Percentiles rank a stretch among this genome's conserved stretches.
These are phyloP conservation scores for Clivina fossor DNA, from an alignment of 2,888 invertebrate genomes.

Conservation along the genomic window DNA sequence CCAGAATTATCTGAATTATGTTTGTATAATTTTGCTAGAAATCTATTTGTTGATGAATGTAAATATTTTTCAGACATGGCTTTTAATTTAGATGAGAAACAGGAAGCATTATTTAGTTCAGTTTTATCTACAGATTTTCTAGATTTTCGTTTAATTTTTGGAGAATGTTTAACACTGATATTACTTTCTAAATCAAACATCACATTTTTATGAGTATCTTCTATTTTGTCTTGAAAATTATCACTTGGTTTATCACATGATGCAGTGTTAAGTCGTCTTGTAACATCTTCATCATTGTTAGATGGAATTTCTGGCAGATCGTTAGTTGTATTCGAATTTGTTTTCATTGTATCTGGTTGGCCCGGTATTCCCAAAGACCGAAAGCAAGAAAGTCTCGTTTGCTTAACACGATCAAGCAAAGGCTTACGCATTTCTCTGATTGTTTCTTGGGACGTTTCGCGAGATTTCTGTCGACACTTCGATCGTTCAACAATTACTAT, in stretches of 20 bases:
- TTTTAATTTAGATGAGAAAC: slow-evolving; percentile 68
- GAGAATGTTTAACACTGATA: background rate
- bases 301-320: background rate
- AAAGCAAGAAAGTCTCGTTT: slow-evolving; percentile 70
- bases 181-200: slow-evolving; percentile 9
- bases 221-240: background rate
- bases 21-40: slow-evolving; percentile 68
- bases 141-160: slow-evolving; percentile 12
- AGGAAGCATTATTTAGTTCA: slow-evolving; percentile 53
- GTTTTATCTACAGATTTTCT: background rate
- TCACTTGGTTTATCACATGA: background rate
- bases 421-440: slow-evolving; percentile 69
- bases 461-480: slow-evolving; percentile 56
- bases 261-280: too few species aligned
- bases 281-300: too few species aligned
- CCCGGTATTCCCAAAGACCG: slow-evolving; percentile 51
- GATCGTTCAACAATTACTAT: slow-evolving; percentile 62
- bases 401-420: slow-evolving; percentile 69
- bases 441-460: slow-evolving; percentile 56
- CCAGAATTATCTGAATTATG: slow-evolving; percentile 51
- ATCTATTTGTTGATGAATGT: slow-evolving; percentile 68
- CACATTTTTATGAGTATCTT: slow-evolving; percentile 6
- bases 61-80: slow-evolving; percentile 75
- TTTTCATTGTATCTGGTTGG: background rate
- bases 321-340: background rate